Conservation (phyloP, 2,888 invertebrate species). For the Periphyllus acericola region DNA sequence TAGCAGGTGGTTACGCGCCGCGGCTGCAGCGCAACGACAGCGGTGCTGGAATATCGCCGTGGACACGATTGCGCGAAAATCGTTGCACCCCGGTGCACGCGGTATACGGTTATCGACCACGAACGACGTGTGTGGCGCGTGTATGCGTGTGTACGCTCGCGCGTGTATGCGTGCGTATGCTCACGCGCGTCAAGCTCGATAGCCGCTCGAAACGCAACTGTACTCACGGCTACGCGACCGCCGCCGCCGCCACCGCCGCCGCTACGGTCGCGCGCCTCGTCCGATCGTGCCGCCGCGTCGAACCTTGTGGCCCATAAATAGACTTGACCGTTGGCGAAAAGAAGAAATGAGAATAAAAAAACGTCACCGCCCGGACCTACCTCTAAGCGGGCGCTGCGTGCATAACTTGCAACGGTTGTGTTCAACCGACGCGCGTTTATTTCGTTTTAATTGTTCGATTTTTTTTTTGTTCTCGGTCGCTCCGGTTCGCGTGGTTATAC, state of each 20-base stretch:
- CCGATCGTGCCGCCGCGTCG: not conserved
- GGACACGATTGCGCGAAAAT: not conserved
- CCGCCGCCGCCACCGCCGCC: not conserved
- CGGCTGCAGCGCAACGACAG: not conserved
- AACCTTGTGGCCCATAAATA: constrained; percentile 59
- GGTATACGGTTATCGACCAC: not conserved
- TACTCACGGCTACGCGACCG: not conserved
- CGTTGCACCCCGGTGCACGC: not conserved
- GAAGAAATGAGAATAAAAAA: not conserved
- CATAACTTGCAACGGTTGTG: too few relatives aligned
- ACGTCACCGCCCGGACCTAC: constrained; percentile 7
- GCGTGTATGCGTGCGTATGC: not conserved
- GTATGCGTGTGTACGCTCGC: not conserved
- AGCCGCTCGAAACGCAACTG: constrained; percentile 36
- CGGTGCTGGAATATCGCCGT: too few relatives aligned
- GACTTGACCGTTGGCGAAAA: constrained; percentile 50
- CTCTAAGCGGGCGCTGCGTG: not conserved
- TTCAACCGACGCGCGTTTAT: not conserved
- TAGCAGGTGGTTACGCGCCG: too few relatives aligned
- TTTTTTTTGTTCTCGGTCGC: not conserved
- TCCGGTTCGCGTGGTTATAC: not conserved
- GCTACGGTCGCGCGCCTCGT: not conserved
- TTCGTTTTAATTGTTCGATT: not conserved
- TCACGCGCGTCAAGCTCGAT: constrained; percentile 3
- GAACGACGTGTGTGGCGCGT: too few relatives aligned